Evolutionary conservation across 2,113 vertebrate species (phyloP).

Genomic region (Odontesthes bonariensis): DNA sequence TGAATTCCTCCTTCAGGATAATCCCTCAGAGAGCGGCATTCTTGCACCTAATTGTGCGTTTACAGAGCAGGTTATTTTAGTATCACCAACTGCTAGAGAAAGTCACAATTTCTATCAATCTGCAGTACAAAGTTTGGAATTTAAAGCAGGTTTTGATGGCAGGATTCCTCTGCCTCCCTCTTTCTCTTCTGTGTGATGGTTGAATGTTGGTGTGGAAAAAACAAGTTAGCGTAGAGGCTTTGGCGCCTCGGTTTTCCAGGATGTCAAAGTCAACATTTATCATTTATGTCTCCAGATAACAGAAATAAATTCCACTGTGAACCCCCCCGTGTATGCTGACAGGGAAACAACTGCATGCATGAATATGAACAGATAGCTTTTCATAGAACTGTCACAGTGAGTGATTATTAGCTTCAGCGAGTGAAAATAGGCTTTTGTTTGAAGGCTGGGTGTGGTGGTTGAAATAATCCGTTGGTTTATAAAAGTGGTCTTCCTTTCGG

Average conservation of each 20-base stretch:
- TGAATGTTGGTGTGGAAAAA: constrained; percentile 5
- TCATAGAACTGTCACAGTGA: too few relatives aligned
- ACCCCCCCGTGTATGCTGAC: too few relatives aligned
- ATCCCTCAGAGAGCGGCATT: neutral
- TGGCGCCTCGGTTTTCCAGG: too few relatives aligned
- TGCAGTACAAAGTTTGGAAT: too few relatives aligned
- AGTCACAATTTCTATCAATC: neutral
- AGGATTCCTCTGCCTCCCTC: neutral
- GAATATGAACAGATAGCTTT: too few relatives aligned
- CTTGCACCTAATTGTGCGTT: neutral
- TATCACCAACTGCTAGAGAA: neutral
- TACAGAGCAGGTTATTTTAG: neutral
- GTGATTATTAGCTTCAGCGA: neutral
- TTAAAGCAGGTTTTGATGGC: neutral
- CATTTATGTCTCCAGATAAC: too few relatives aligned
- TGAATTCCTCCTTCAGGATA: constrained; percentile 1
- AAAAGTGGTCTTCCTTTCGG: too few relatives aligned
- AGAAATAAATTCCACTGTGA: too few relatives aligned
- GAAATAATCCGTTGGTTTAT: too few relatives aligned
- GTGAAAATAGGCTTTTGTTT: neutral
- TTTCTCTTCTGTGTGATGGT: neutral
- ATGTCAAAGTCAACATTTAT: too few relatives aligned
- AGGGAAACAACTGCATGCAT: too few relatives aligned
- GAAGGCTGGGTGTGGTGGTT: too few relatives aligned
- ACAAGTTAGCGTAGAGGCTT: neutral